phyloP scores from a whole-genome alignment of 2,113 vertebrate species.

The Siniperca chuatsi region DNA sequence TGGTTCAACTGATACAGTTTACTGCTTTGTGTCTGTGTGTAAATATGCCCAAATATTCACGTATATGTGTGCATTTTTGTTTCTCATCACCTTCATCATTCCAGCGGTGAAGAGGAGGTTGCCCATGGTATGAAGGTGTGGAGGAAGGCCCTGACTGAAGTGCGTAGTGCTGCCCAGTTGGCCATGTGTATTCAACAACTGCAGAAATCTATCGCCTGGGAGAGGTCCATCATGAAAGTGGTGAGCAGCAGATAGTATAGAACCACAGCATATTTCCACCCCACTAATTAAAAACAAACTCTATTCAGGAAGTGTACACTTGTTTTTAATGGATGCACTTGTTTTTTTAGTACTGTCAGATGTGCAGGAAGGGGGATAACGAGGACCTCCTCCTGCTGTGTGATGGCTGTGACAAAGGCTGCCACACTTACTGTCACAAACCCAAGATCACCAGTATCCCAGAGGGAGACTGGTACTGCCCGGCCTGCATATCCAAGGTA shows the following conservation, averaged over 20 bases:
- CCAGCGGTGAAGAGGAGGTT: constrained; percentile 96
- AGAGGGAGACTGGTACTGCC: constrained; percentile 99
- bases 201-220: constrained; percentile 99
- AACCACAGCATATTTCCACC: neutral
- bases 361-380: constrained; percentile 98
- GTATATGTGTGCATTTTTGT: constrained; percentile 4
- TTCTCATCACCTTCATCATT: constrained; percentile 21
- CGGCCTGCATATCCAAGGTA: constrained; percentile 98
- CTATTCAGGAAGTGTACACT: neutral
- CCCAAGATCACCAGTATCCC: constrained; percentile 97
- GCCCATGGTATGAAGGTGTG: constrained; percentile 97
- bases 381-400: constrained; percentile 97
- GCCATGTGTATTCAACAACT: constrained; percentile 99
- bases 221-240: constrained; percentile 99
- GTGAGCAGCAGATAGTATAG: constrained; percentile 81
- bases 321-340: constrained; percentile 59
- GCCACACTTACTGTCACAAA: constrained; percentile 98
- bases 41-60: constrained; percentile 21
- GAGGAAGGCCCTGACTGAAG: constrained; percentile 95
- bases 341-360: constrained; percentile 94
- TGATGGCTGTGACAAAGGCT: constrained; percentile 98
- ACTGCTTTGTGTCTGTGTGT: constrained; percentile 33
- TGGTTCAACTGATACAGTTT: constrained; percentile 56
- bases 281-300: neutral
- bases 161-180: constrained; percentile 95